Conservation (phyloP, 2,888 invertebrate genomes). For the Myopa testacea region DNA sequence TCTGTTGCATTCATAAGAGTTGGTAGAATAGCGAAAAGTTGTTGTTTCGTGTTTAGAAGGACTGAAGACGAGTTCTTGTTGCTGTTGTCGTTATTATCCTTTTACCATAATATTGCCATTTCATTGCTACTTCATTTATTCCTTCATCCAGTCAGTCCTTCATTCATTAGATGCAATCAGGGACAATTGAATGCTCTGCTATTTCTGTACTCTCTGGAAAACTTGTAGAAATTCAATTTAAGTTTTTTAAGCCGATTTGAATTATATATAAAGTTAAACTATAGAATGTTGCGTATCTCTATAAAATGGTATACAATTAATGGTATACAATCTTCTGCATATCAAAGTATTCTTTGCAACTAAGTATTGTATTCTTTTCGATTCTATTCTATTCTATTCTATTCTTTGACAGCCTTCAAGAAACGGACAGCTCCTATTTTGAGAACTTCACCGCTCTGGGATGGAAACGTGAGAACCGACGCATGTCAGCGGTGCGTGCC, state of each 20-base stretch:
- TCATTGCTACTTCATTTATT: neutral
- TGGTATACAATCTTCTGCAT: too few relatives aligned
- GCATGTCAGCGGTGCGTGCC: slow-evolving; percentile 81
- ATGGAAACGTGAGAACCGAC: slow-evolving; percentile 91
- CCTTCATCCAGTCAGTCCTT: neutral
- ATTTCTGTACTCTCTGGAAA: neutral
- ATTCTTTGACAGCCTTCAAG: slow-evolving; percentile 80
- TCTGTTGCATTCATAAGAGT: too few relatives aligned
- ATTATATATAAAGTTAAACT: too few relatives aligned
- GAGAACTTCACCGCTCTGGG: slow-evolving; percentile 92
- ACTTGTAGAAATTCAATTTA: slow-evolving; percentile 16
- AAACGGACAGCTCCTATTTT: slow-evolving; percentile 94
- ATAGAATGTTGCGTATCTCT: too few relatives aligned
- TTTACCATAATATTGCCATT: neutral
- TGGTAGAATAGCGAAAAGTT: neutral
- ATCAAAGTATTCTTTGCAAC: too few relatives aligned
- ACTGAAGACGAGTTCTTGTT: neutral
- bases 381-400: too few relatives aligned
- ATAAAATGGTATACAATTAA: too few relatives aligned
- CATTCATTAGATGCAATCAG: slow-evolving; percentile 9
- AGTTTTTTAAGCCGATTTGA: neutral
- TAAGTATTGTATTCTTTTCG: too few relatives aligned
- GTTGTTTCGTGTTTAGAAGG: neutral
- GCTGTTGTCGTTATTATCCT: neutral
- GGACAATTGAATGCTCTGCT: slow-evolving; percentile 9